Conservation (phyloP, 2,113 vertebrate species). For the Vulpes lagopus region DNA sequence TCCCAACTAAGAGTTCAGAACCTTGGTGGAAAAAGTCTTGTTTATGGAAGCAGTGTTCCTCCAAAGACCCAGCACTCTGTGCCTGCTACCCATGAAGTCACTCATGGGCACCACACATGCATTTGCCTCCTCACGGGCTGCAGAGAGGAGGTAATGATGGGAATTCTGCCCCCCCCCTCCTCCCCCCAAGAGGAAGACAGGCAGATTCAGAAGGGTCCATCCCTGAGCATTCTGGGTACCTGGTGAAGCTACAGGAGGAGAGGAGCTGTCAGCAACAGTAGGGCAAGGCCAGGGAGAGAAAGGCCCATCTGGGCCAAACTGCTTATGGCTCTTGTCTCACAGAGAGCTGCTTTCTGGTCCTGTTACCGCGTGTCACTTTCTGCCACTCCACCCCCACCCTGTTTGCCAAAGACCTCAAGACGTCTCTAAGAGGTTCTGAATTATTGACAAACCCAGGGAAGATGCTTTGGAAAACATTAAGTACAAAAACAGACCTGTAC, state of each 20-base stretch:
- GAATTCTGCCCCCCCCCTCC: slow-evolving; percentile 57
- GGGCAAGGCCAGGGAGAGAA: background rate
- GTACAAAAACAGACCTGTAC: slow-evolving; percentile 61
- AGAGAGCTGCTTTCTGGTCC: slow-evolving; percentile 42
- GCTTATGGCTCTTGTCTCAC: slow-evolving; percentile 42
- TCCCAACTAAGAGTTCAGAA: background rate
- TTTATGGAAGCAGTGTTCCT: background rate
- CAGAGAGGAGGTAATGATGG: slow-evolving; percentile 62
- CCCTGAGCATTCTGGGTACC: slow-evolving; percentile 64
- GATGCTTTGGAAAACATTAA: slow-evolving; percentile 66
- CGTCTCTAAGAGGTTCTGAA: slow-evolving; percentile 74
- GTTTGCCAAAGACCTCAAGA: slow-evolving; percentile 67
- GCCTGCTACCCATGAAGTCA: background rate
- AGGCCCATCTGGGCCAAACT: slow-evolving; percentile 40
- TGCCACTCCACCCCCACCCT: slow-evolving; percentile 20
- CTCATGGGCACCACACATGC: background rate
- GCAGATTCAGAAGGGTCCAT: slow-evolving; percentile 61
- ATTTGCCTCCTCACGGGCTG: background rate
- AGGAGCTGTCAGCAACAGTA: background rate
- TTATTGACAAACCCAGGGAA: slow-evolving; percentile 60
- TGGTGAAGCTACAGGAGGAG: background rate
- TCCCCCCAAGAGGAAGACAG: background rate
- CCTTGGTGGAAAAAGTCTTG: background rate
- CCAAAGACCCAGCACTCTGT: background rate
- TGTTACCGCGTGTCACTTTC: slow-evolving; percentile 15